Percentiles rank a stretch among this genome's conserved stretches.
These are phyloP conservation scores for Amazona vittata DNA, from an alignment of 2,113 vertebrate genomes.

Conservation along the genomic window DNA sequence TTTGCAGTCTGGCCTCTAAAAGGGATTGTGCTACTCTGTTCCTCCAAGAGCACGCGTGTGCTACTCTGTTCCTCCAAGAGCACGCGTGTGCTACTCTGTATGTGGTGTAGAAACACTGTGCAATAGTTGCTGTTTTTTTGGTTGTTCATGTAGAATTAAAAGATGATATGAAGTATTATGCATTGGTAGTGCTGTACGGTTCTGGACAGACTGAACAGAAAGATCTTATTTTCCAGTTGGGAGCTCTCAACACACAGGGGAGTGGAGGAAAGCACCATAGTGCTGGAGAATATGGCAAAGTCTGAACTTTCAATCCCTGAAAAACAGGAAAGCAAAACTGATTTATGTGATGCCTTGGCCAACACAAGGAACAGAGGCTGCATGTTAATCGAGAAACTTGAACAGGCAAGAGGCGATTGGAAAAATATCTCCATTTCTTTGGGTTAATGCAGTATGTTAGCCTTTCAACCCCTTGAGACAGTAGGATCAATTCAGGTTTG, in stretches of 20 bases:
- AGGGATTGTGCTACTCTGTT: not conserved
- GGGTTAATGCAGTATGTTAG: not conserved
- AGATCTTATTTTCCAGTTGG: not conserved
- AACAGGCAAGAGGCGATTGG: not conserved
- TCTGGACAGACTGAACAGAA: not conserved
- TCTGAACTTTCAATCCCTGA: not conserved
- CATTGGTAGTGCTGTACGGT: not conserved
- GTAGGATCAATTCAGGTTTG: slow-evolving; percentile 8
- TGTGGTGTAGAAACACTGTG: not conserved
- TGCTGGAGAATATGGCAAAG: not conserved
- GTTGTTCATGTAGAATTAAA: not conserved
- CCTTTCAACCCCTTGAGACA: not conserved
- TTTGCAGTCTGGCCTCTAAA: not conserved
- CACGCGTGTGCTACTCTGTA: accelerated
- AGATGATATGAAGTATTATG: accelerated
- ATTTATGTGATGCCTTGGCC: not conserved
- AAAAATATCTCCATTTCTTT: not conserved
- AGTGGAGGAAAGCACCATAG: not conserved
- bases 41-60: accelerated
- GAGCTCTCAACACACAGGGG: not conserved
- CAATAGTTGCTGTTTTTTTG: not conserved
- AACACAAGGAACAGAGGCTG: not conserved
- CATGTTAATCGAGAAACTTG: not conserved
- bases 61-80: not conserved
- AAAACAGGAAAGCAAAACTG: not conserved